Evolutionary conservation across 92 coral and sea anemone genomes (phyloP), one percentile per base, ranked within the genome.

Genomic region (Chrysogorgia sp.): DNA sequence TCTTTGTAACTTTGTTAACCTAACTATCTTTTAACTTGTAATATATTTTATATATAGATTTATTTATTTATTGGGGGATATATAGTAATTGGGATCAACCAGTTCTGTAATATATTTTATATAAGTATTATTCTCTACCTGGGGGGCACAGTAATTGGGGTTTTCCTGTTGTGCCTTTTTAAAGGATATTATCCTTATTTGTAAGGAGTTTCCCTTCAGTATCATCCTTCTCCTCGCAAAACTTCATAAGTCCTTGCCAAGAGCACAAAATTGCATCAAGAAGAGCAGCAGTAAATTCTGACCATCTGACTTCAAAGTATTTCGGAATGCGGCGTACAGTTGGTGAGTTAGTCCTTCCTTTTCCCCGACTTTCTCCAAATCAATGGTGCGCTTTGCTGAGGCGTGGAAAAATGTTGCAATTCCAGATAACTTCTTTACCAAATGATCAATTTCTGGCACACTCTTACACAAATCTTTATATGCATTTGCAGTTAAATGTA

Each of bases 371-470:
- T 65, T 35, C 52, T 65, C 71, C 22, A 65, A 65, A 65, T 65
- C 71, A 65, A 2, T 65, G 40, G 50, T 65, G 71, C 71, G 82
- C 86, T 52, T 91, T 93, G 56, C 74, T 93, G 34, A 88, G 89
- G 65, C 87, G 93, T 60, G 97, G 97, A 17, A 91, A 86, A 55
- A 86, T 93, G 63, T 65, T 65, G 71, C 71, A 65, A 65, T 65
- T 65, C 71, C 71, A 15, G 71, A 65, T 37, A 65, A 34, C 52
- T 65, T 65, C 50, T 65, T 65, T 34, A 65, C 32, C 52, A 65
- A 65, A 37, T 65, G 50, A 33, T 65, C 71, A 65, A 37, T 65
- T 65, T 65, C 71, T 34, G 71, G 71, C 32, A 65, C 71, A 65
- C 71, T 65, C 71, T 65, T 65, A 65, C 71, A 65, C 71, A 65